Evolutionary conservation across 2,797 vertebrate species (phyloP), one percentile per base, ranked within the genome.

Genomic region (Sebastes itinus): DNA sequence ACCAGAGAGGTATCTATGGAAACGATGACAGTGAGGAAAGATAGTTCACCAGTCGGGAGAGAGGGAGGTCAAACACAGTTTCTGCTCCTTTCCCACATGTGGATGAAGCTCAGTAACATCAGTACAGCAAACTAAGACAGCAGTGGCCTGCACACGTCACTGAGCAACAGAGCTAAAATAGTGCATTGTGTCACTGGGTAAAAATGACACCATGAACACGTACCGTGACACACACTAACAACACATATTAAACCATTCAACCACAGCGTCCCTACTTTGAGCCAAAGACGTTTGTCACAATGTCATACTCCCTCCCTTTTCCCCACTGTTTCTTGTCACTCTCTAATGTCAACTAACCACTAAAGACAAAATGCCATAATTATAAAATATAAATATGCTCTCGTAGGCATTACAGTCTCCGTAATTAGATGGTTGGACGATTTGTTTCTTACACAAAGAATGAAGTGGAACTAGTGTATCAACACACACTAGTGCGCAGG

Each of bases 1-100:
- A 83, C 90, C 8, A 49, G 30, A 67, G 32, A 55, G 67, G 91
- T 91, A 87, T 92, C 92, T 84, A 89, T 91, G 89, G 92, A 84
- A 93, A 94, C 87, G 6, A 80, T 81, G 75, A 76, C 72, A 87
- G 83, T 3, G 4, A 72, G 33, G 59, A 84, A 72, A 81, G 82
- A 81, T 46, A 69, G 80, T 84, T 84, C 52, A 72, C 33, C 27
- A 72, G 69, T 54, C 59, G 4, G 68, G 54, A 59, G 59, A 16
- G 46, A 60, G 62, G 64, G 61, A 77, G 76, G 85, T 87, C 72
- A 80, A 63, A 52, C 56, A 18, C 71, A 76, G 60, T 72, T 82
- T 73, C 38, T 81, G 80, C 64, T 64, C 27, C 64, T 63, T 62
- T 64, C 20, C 52, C 28, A 59, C 46, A 49, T 13, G 46, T 2